A percentile compares a stretch with the other conserved stretches of the same genome.
These are phyloP conservation scores for Tetraodon nigroviridis DNA, from an alignment of 2,113 vertebrate genomes.

Conservation along the genomic window DNA sequence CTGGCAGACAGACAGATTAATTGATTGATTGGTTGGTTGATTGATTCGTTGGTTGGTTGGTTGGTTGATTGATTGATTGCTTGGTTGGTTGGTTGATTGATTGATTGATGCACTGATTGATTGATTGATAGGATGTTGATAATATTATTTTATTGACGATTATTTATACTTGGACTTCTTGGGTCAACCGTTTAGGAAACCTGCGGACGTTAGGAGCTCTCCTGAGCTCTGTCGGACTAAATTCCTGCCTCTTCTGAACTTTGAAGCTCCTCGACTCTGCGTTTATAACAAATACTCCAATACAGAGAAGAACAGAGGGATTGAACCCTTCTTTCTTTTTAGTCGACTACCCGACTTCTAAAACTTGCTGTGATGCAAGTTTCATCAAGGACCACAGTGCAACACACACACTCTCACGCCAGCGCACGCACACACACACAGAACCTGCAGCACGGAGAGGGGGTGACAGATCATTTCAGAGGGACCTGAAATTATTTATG, in stretches of 20 bases:
- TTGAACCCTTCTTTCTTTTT: no score
- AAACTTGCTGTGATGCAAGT: constrained; percentile 20
- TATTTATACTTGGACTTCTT: constrained; percentile 6
- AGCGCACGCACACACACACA: constrained; percentile 9
- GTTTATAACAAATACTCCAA: constrained; percentile 9
- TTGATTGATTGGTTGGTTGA: background rate
- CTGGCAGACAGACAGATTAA: constrained; percentile 9
- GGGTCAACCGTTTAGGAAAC: constrained; percentile 38
- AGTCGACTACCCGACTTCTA: background rate
- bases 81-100: background rate
- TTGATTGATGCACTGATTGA: background rate
- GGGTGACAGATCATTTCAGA: background rate
- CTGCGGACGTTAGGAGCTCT: constrained; percentile 44
- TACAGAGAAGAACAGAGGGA: background rate
- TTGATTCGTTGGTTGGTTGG: background rate
- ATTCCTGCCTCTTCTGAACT: constrained; percentile 19
- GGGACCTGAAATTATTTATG: background rate
- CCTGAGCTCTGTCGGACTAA: constrained; percentile 28
- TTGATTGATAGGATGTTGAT: background rate
- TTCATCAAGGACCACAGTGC: constrained; percentile 15
- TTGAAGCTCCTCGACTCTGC: no score
- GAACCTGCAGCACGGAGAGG: background rate
- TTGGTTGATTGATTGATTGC: background rate
- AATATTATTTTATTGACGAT: background rate
- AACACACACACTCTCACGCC: constrained; percentile 4